Evolutionary conservation across 2,113 vertebrate genomes (phyloP).

Genomic region (Phylloscopus whistleri): DNA sequence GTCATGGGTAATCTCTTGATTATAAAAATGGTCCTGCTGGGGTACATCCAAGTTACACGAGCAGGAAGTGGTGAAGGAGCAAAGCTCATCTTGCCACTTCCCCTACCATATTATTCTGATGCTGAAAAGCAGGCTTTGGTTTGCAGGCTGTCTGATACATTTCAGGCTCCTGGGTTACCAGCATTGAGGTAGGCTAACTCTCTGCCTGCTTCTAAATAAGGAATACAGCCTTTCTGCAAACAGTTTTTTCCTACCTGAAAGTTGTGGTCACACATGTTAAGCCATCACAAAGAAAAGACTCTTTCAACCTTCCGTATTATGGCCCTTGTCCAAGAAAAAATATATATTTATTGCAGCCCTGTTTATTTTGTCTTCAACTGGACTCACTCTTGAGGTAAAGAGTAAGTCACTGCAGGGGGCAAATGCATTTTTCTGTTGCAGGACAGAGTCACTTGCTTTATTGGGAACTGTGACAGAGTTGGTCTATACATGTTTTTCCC

Average conservation of each 20-base stretch:
- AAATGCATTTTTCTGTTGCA: not conserved
- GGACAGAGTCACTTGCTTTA: not conserved
- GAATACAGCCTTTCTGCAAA: not conserved
- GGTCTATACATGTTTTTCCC: not conserved
- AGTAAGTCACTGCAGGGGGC: not conserved
- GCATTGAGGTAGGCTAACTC: not conserved
- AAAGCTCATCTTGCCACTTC: constrained; percentile 13
- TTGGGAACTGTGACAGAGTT: not conserved
- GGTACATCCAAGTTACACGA: not conserved
- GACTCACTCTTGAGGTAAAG: not conserved
- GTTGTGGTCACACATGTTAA: not conserved
- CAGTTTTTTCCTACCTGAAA: not conserved
- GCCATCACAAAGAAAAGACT: not conserved
- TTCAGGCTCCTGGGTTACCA: not conserved
- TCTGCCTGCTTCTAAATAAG: not conserved
- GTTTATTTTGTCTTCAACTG: not conserved
- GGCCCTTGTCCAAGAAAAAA: not conserved
- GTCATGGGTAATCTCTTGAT: not conserved
- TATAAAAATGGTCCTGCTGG: constrained; percentile 21
- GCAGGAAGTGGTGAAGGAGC: constrained; percentile 62
- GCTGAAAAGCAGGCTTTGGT: not conserved
- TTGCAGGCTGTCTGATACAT: not conserved
- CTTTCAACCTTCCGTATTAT: not conserved
- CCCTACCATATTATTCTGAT: not conserved
- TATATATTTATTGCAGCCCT: not conserved